These are phyloP conservation scores for Scopus umbretta DNA, from an alignment of 2,113 vertebrate species.

Conservation along the genomic window DNA sequence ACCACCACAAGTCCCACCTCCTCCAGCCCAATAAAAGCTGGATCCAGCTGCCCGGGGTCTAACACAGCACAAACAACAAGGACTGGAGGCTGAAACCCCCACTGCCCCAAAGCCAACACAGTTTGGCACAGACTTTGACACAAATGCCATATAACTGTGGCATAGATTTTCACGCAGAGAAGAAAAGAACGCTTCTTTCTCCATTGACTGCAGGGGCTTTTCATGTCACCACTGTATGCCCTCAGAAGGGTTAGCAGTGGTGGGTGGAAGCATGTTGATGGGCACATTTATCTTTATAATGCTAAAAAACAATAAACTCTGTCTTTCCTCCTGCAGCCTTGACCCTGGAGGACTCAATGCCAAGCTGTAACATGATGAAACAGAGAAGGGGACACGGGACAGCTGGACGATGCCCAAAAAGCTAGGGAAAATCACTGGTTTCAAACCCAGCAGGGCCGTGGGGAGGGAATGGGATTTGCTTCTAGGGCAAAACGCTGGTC, in stretches of 20 bases:
- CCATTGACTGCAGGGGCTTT: not conserved
- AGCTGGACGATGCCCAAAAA: not conserved
- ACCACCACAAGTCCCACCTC: not conserved
- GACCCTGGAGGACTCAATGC: not conserved
- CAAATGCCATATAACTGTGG: not conserved
- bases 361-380: not conserved
- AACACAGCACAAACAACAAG: not conserved
- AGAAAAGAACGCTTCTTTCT: not conserved
- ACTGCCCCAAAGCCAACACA: not conserved
- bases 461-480: not conserved
- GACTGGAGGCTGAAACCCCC: not conserved
- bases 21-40: not conserved
- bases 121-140: not conserved
- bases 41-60: not conserved
- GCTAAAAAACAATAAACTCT: not conserved
- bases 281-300: not conserved
- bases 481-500: not conserved
- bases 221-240: not conserved
- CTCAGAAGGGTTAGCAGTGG: not conserved
- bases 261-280: not conserved
- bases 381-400: not conserved
- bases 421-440: not conserved
- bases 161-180: not conserved
- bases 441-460: not conserved
- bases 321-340: not conserved